These are phyloP conservation scores for Amphipoea lucens DNA, from an alignment of 2,888 invertebrate genomes.

Conservation along the genomic window DNA sequence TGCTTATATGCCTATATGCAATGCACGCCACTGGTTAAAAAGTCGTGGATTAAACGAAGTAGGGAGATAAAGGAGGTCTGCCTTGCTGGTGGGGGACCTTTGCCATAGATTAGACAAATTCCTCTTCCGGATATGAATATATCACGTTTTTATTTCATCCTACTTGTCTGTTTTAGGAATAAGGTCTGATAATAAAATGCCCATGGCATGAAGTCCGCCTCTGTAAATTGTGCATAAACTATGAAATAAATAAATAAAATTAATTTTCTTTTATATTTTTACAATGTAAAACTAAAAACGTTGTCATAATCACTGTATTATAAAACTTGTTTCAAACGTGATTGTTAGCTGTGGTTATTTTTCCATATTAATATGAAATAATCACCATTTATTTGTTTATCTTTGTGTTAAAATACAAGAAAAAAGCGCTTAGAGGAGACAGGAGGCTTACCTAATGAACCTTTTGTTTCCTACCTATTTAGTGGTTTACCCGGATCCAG, in stretches of 20 bases:
- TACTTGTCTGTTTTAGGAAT: background rate
- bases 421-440: background rate
- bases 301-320: background rate
- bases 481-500: constrained; percentile 11
- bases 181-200: background rate
- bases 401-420: background rate
- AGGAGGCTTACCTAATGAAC: background rate
- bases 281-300: background rate
- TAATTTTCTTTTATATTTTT: background rate
- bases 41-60: too few relatives aligned
- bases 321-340: background rate
- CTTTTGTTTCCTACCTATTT: constrained; percentile 16
- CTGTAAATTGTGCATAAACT: background rate
- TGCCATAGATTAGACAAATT: background rate
- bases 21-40: too few relatives aligned
- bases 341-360: background rate
- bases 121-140: background rate
- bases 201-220: background rate
- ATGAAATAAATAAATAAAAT: background rate
- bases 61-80: too few relatives aligned
- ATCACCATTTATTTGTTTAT: background rate
- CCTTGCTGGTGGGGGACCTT: background rate
- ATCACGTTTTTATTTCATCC: background rate
- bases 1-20: too few relatives aligned
- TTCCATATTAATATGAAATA: too few relatives aligned